A percentile compares a stretch with the other conserved stretches of the same genome.
These are phyloP conservation scores for Macroteleia sp. DNA, from an alignment of 2,888 invertebrate genomes.

Conservation along the genomic window DNA sequence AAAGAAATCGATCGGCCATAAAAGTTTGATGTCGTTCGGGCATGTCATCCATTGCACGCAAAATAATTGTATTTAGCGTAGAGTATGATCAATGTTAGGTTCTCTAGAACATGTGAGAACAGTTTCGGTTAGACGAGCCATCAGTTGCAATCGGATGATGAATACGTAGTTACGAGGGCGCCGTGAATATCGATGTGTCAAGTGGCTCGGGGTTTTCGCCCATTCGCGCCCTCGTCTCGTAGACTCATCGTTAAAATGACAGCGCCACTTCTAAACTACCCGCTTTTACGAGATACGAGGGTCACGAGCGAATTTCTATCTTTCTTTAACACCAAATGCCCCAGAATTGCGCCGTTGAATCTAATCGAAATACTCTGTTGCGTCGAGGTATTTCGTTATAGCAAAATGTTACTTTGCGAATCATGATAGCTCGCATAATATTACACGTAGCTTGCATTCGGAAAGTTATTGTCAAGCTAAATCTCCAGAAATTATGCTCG, in stretches of 20 bases:
- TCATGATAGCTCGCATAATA: slow-evolving; percentile 57
- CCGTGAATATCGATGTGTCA: slow-evolving; percentile 52
- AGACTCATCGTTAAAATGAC: slow-evolving; percentile 53
- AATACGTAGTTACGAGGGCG: slow-evolving; percentile 48
- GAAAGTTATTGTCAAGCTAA: slow-evolving; percentile 64
- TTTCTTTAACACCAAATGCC: background rate
- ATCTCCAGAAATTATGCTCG: slow-evolving; percentile 55
- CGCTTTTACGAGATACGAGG: slow-evolving; percentile 46
- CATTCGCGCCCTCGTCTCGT: slow-evolving; percentile 44
- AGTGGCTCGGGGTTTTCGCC: slow-evolving; percentile 24
- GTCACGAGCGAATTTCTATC: slow-evolving; percentile 35
- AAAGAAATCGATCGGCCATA: slow-evolving; percentile 23
- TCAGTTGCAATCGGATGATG: slow-evolving; percentile 47
- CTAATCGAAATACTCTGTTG: slow-evolving; percentile 51
- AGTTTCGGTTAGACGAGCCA: slow-evolving; percentile 39
- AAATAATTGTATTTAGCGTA: slow-evolving; percentile 49
- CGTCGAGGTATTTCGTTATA: slow-evolving; percentile 32
- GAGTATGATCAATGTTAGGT: slow-evolving; percentile 39
- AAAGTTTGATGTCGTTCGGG: slow-evolving; percentile 12
- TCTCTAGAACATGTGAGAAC: slow-evolving; percentile 36
- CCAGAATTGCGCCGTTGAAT: slow-evolving; percentile 15
- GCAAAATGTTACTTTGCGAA: slow-evolving; percentile 49
- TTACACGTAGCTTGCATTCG: slow-evolving; percentile 46
- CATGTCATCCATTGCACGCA: slow-evolving; percentile 1
- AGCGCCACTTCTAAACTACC: slow-evolving; percentile 41